Base-by-base conservation (phyloP, 2,797 vertebrate genomes). In the Bradypus variegatus region DNA sequence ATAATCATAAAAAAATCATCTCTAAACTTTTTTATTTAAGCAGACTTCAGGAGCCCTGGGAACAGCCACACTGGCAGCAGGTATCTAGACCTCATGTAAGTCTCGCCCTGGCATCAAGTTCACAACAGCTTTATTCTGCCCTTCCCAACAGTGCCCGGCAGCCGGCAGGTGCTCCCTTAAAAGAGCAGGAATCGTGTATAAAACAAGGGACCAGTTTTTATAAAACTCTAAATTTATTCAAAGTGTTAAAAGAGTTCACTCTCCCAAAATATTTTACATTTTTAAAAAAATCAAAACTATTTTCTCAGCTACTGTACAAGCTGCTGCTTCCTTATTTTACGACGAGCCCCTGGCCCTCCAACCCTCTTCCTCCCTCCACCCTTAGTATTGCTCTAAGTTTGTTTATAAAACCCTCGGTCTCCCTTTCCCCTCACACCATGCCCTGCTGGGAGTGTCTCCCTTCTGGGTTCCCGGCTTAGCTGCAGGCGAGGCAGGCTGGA, bases 141-240 rank as follows among this genome's bases (percentile, higher is more conserved):
- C 91, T 72, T 91, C 55, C 87, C 86, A 86, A 69, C 29, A 60
- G 64, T 16, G n/a, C 77, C 62, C 48, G 29, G 67, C 38, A 72
- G 38, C 81, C 10, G 48, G 60, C 50, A 91, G n/a, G 12, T 33
- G 23, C 41, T 89, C 83, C 87, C 87, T 89, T 70, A 64, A 91
- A 78, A 88, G 89, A 81, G 60, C 60, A 60, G 86, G 79, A 83
- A 89, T 48, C 60, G 6, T 58, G 60, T 41, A 94, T 65, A 94
- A 94, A 95, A 95, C 55, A 90, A 95, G 41, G 58, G 85, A 73
- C 72, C 85, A 60, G 53, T 94, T 95, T 31, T 92, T 96, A 96
- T 48, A 96, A 96, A 96, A 96, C 93, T 95, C 94, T 95, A 95
- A 11, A 65, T 98, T 98, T 98, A 98, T 97, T 98, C 95, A 96